Evolutionary conservation across 1,140 invertebrate species (phyloP).

Genomic region (Drosophila quadrilineata): DNA sequence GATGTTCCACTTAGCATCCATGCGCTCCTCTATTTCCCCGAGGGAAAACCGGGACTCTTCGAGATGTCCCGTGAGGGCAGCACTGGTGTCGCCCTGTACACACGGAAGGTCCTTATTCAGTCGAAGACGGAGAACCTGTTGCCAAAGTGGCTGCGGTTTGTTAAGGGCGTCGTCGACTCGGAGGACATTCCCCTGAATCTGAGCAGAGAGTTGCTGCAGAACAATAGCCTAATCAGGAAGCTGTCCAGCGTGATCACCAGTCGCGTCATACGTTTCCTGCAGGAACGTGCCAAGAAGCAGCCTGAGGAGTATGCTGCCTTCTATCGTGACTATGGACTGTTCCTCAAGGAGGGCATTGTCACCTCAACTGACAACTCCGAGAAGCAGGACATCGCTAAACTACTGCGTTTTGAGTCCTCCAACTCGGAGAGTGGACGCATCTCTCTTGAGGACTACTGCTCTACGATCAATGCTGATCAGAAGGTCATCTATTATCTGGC

Average conservation of each 20-base stretch:
- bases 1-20: constrained; percentile 96
- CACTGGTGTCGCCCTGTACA: constrained; percentile 93
- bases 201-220: constrained; percentile 96
- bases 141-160: constrained; percentile 96
- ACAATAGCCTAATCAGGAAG: constrained; percentile 94
- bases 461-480: constrained; percentile 88
- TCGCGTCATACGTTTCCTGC: constrained; percentile 92
- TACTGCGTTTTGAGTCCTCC: constrained; percentile 96
- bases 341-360: constrained; percentile 97
- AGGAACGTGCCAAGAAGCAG: constrained; percentile 93
- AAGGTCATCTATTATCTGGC: constrained; percentile 96
- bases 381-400: constrained; percentile 96
- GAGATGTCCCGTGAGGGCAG: constrained; percentile 93
- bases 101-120: constrained; percentile 94
- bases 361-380: constrained; percentile 89
- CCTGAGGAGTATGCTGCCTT: constrained; percentile 91
- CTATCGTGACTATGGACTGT: constrained; percentile 95
- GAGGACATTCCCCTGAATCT: constrained; percentile 99
- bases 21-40: constrained; percentile 95
- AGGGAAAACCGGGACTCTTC: constrained; percentile 93
- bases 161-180: constrained; percentile 98
- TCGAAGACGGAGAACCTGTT: constrained; percentile 94
- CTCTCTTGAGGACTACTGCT: constrained; percentile 93
- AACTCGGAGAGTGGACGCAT: constrained; percentile 87
- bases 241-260: constrained; percentile 92